A percentile compares a stretch with the other conserved stretches of the same genome.
Conservation (phyloP, 2,888 invertebrate species). For the Trichopria drosophilae region DNA sequence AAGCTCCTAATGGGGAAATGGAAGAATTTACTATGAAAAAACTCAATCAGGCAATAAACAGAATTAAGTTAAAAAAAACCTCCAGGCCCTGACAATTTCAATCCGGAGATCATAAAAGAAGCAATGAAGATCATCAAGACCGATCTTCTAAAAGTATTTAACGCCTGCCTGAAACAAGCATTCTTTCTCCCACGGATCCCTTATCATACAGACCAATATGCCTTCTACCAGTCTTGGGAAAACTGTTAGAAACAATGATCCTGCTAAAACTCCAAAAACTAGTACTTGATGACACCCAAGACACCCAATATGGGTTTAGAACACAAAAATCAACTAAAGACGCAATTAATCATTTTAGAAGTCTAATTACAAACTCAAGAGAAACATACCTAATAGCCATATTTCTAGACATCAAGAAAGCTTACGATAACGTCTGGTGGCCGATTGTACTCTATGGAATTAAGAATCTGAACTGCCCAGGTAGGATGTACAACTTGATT, state of each 20-base stretch:
- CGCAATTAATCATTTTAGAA: too few relatives aligned
- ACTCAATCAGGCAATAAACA: too few relatives aligned
- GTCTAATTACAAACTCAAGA: too few relatives aligned
- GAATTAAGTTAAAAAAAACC: too few relatives aligned
- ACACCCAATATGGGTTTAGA: slow-evolving; percentile 1
- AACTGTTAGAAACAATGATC: slow-evolving; percentile 20
- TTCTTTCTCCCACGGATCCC: slow-evolving; percentile 13
- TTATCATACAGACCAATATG: too few relatives aligned
- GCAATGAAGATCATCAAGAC: not conserved
- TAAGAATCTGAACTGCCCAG: not conserved
- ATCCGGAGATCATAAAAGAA: too few relatives aligned
- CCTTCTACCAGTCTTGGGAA: slow-evolving; percentile 17
- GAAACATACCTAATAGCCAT: slow-evolving; percentile 4
- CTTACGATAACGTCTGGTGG: slow-evolving; percentile 12
- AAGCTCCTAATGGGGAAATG: too few relatives aligned
- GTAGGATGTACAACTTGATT: not conserved
- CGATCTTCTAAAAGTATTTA: not conserved
- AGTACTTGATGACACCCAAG: not conserved
- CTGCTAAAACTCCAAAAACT: not conserved
- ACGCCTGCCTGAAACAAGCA: too few relatives aligned
- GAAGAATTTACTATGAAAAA: too few relatives aligned
- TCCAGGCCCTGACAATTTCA: too few relatives aligned
- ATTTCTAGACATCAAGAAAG: slow-evolving; percentile 1
- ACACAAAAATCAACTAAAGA: not conserved
- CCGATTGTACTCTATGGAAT: not conserved